These are phyloP conservation scores for Pyrrhia umbra DNA, from an alignment of 2,888 invertebrate genomes.

Conservation along the genomic window DNA sequence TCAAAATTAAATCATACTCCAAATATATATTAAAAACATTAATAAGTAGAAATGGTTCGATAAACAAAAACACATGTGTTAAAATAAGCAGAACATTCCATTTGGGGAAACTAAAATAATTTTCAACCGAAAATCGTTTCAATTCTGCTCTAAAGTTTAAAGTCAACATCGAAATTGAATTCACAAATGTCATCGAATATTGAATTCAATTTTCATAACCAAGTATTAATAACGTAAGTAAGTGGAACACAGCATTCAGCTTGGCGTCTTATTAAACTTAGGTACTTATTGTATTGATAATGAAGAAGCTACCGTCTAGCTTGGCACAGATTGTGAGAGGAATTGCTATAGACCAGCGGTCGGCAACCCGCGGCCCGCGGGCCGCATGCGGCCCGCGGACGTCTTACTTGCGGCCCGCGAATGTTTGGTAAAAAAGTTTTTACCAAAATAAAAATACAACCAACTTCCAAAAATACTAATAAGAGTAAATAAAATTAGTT, in stretches of 20 bases:
- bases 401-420: no score
- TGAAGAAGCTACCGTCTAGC: conserved; percentile 64
- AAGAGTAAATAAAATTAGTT: no score
- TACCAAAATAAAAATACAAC: no score
- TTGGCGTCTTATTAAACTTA: conserved; percentile 70
- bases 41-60: conserved; percentile 8
- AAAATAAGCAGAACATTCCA: neutral
- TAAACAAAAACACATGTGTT: conserved; percentile 7
- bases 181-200: conserved; percentile 47
- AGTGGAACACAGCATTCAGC: conserved; percentile 40
- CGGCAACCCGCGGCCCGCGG: no score
- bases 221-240: conserved; percentile 46
- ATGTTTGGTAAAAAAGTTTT: no score
- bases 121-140: conserved; percentile 12
- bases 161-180: conserved; percentile 44
- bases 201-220: conserved; percentile 47
- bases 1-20: conserved; percentile 11
- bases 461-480: no score
- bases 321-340: conserved; percentile 26
- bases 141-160: conserved; percentile 9
- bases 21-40: conserved; percentile 18
- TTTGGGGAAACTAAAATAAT: conserved; percentile 12
- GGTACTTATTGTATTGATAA: conserved; percentile 71
- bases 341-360: conserved; percentile 40
- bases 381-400: no score